Percentiles rank a stretch among this genome's conserved stretches.
phyloP scores from a whole-genome alignment of 2,888 invertebrate species.

The Hydropsyche betteni region DNA sequence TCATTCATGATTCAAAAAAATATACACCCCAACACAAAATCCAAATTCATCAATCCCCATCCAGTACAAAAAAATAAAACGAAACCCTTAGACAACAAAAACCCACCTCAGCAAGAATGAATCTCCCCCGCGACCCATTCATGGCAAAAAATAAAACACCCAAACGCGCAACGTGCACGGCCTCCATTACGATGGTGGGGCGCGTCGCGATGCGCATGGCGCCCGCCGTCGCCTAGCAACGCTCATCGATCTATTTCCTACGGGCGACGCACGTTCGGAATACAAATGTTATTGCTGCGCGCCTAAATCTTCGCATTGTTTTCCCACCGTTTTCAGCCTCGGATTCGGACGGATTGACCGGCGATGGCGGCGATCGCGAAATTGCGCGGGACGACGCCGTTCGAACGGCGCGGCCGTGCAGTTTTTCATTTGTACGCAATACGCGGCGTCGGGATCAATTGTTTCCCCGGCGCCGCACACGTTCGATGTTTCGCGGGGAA shows the following conservation, averaged over 20 bases:
- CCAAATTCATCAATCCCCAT: no score
- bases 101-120: no score
- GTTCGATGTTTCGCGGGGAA: slow-evolving; percentile 1
- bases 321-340: background rate
- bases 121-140: no score
- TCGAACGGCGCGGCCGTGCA: background rate
- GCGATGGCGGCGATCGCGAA: no score
- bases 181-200: slow-evolving; percentile 11
- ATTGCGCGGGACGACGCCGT: no score
- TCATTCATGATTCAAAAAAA: no score
- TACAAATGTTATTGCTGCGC: slow-evolving; percentile 36
- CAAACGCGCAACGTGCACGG: no score
- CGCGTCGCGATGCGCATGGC: slow-evolving; percentile 31
- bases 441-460: slow-evolving; percentile 15
- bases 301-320: slow-evolving; percentile 9
- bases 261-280: slow-evolving; percentile 37
- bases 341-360: no score
- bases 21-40: no score
- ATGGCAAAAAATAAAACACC: no score
- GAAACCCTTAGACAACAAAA: no score
- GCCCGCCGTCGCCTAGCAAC: slow-evolving; percentile 35
- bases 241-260: slow-evolving; percentile 40
- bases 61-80: no score
- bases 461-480: slow-evolving; percentile 24
- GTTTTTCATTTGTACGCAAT: slow-evolving; percentile 28